Conservation (phyloP, 2,888 invertebrate genomes). For the Camptogramma bilineatum region DNA sequence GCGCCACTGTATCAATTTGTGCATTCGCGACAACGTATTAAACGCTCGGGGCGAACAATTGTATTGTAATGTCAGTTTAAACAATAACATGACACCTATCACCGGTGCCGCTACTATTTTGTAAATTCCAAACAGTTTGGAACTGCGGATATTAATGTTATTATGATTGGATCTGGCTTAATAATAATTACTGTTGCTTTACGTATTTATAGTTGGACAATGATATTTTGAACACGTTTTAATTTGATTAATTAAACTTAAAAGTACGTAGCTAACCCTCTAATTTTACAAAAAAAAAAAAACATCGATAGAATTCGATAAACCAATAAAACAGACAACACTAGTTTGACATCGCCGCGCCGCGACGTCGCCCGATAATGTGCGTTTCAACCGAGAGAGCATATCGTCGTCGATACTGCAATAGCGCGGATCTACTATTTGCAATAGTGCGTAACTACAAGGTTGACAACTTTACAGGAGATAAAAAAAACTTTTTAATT, state of each 20-base stretch:
- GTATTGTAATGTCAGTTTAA: constrained; percentile 36
- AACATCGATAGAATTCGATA: constrained; percentile 22
- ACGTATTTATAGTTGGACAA: background rate
- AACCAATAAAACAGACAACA: constrained; percentile 19
- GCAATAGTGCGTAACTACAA: too few relatives aligned
- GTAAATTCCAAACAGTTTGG: constrained; percentile 6
- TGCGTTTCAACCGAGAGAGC: too few relatives aligned
- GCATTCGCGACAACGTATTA: constrained; percentile 36
- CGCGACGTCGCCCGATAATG: constrained; percentile 31
- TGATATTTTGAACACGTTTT: background rate
- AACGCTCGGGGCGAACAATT: constrained; percentile 30
- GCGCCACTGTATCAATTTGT: constrained; percentile 40
- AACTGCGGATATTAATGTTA: background rate
- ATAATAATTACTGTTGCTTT: background rate
- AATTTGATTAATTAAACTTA: background rate
- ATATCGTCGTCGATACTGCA: too few relatives aligned
- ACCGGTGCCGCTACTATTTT: constrained; percentile 19
- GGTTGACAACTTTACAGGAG: too few relatives aligned
- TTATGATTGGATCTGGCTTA: background rate
- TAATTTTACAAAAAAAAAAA: background rate
- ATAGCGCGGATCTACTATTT: too few relatives aligned
- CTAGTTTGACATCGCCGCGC: constrained; percentile 24
- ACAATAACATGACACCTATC: constrained; percentile 38
- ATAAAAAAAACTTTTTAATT: too few relatives aligned
- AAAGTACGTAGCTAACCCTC: background rate